Evolutionary conservation across 1,140 invertebrate genomes (phyloP).

Genomic region (Drosophila pandora): DNA sequence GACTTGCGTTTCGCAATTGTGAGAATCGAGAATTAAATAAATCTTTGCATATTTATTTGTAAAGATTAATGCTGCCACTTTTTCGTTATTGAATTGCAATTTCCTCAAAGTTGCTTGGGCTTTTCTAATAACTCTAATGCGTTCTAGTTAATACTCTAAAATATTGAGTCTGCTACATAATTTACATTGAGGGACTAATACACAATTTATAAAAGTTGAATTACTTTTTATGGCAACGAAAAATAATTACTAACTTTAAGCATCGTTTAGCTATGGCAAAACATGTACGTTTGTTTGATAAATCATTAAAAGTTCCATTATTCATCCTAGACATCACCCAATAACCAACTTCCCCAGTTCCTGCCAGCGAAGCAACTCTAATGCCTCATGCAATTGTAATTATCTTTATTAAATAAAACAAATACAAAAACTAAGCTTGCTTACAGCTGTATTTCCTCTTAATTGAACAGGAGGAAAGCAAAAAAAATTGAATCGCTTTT

Average conservation of each 20-base stretch:
- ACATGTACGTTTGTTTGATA: constrained; percentile 14
- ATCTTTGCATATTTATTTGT: constrained; percentile 80
- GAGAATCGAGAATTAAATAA: constrained; percentile 81
- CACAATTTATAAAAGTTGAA: background rate
- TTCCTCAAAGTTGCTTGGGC: constrained; percentile 70
- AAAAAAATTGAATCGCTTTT: constrained; percentile 53
- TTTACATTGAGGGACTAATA: background rate
- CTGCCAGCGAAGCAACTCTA: constrained; percentile 5
- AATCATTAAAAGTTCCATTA: constrained; percentile 30
- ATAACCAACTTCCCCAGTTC: constrained; percentile 35
- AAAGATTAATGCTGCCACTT: constrained; percentile 52
- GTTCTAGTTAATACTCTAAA: constrained; percentile 3
- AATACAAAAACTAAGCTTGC: constrained; percentile 16
- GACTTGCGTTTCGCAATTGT: constrained; percentile 73
- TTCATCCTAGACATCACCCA: constrained; percentile 24
- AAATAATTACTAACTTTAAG: constrained; percentile 18
- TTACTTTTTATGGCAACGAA: constrained; percentile 7
- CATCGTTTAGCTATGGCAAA: constrained; percentile 3
- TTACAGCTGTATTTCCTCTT: constrained; percentile 44
- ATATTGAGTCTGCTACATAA: constrained; percentile 7
- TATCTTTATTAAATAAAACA: constrained; percentile 33
- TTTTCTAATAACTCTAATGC: constrained; percentile 20
- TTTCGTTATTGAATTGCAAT: constrained; percentile 46
- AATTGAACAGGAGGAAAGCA: constrained; percentile 36
- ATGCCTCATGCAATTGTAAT: constrained; percentile 39